Base-by-base conservation (phyloP, 2,113 vertebrate species). In the Ovibos moschatus region DNA sequence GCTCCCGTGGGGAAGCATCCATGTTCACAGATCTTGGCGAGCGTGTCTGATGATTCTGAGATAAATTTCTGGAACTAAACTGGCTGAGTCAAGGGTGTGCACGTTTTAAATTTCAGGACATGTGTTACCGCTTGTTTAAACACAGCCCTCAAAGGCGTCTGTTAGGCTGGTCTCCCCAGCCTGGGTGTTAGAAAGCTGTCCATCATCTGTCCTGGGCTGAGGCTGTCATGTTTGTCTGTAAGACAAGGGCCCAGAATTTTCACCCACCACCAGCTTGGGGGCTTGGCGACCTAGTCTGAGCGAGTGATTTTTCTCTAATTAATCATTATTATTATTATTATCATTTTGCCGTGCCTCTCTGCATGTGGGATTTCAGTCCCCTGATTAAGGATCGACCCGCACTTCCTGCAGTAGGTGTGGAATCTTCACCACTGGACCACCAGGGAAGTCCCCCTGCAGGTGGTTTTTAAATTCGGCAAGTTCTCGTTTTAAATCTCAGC, bases 191-290 rank as follows among this genome's bases (percentile, higher is more conserved):
- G 4, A 0, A n/a, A 55, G 9, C 16, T 91, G 45, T 14, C 28
- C 27, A 0, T 21, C 6, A 0, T 2, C 0, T 36, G 50, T 21
- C 47, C 15, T n/a, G 62, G 36, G 36, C 53, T 2, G 7, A 36
- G 5, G 36, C 19, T 1, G 30, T 47, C 9, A 0, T 15, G 64
- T 40, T 14, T 55, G 13, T 74, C 45, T 21, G 10, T 10, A 43
- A 33, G 57, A 33, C 28, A 21, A 36, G 83, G n/a, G 4, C n/a
- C 57, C 27, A 10, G 28, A 7, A 71, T 11, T 10, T 21, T 19
- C 27, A 15, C 51, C 40, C 28, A 36, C 11, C 43, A 2, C 16
- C 23, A 60, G 33, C 15, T 30, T 30, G 64, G 45, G 33, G 28
- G 33, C 82, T 64, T 19, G 28, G 45, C 4, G 36, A 78, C 25